Conservation (phyloP, 2,797 vertebrate species). For the Hafferia zeledoni region DNA sequence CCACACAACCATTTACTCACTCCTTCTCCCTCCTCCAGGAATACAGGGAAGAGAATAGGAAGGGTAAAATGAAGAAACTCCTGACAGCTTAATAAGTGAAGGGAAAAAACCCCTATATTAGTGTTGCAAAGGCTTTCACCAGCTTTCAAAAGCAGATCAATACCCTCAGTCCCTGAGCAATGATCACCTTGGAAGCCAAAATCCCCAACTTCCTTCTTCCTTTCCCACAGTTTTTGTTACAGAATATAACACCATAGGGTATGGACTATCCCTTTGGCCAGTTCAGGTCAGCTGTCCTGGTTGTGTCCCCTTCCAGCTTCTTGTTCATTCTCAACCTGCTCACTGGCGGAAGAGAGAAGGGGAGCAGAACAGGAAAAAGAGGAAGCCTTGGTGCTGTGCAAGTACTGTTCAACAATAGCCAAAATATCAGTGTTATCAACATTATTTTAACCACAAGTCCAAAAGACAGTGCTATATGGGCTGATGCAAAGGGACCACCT, state of each 20-base stretch:
- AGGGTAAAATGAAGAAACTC: not conserved
- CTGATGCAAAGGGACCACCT: not conserved
- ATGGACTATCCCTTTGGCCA: not conserved
- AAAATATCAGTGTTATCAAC: not conserved
- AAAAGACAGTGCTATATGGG: not conserved
- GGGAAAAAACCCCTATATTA: accelerated
- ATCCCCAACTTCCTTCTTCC: not conserved
- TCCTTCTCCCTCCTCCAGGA: not conserved
- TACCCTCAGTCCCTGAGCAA: not conserved
- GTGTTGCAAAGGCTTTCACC: not conserved
- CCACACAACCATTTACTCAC: not conserved
- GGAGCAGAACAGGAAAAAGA: not conserved
- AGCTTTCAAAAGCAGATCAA: not conserved
- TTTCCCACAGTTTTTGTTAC: not conserved
- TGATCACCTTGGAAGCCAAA: not conserved
- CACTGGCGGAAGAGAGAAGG: accelerated
- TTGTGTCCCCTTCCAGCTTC: not conserved
- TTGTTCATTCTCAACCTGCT: not conserved
- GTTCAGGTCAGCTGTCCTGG: not conserved
- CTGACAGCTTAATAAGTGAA: not conserved
- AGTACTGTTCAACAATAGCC: not conserved
- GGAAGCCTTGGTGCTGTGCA: not conserved
- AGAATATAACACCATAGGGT: not conserved
- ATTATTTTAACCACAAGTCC: not conserved
- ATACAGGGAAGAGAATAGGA: not conserved